A percentile compares a stretch with the other conserved stretches of the same genome.
phyloP scores from a whole-genome alignment of 2,888 invertebrate species.

The Gastracanthus pulcherrimus region DNA sequence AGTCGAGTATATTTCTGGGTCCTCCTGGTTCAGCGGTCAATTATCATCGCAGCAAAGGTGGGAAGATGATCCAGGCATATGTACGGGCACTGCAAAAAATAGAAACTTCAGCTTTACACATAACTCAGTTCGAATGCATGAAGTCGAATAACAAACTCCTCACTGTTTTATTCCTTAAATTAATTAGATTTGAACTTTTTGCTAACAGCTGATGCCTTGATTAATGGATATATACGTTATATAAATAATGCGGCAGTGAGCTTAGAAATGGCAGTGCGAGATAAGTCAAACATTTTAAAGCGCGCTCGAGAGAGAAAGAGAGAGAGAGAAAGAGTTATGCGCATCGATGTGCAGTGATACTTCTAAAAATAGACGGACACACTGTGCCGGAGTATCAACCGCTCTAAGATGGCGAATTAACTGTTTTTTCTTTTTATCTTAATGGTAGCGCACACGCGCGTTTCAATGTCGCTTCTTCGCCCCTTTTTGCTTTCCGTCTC shows the following conservation, averaged over 20 bases:
- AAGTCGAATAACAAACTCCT: neutral
- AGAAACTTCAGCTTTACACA: neutral
- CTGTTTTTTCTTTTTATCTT: constrained; percentile 27
- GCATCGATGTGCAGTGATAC: constrained; percentile 52
- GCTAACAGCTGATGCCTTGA: neutral
- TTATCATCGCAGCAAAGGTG: constrained; percentile 13
- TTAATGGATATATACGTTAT: constrained; percentile 12
- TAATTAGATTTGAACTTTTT: neutral
- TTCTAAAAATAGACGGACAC: constrained; percentile 52
- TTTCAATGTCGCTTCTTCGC: neutral
- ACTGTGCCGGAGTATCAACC: constrained; percentile 36
- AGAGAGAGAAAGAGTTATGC: constrained; percentile 16
- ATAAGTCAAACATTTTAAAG: constrained; percentile 46
- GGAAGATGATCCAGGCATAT: constrained; percentile 6
- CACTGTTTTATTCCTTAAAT: neutral
- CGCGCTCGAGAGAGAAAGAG: constrained; percentile 23
- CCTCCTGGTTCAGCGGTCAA: constrained; percentile 15
- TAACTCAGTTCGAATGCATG: neutral
- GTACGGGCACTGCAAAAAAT: constrained; percentile 21
- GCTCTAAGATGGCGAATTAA: constrained; percentile 52
- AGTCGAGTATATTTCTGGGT: constrained; percentile 30
- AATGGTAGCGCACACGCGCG: constrained; percentile 7
- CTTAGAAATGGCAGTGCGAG: neutral
- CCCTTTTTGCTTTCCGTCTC: neutral
- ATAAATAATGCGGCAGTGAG: constrained; percentile 38